A percentile compares a stretch with the other conserved stretches of the same genome.
phyloP scores from a whole-genome alignment of 1,140 invertebrate genomes.

The Drosophila pallidifrons region DNA sequence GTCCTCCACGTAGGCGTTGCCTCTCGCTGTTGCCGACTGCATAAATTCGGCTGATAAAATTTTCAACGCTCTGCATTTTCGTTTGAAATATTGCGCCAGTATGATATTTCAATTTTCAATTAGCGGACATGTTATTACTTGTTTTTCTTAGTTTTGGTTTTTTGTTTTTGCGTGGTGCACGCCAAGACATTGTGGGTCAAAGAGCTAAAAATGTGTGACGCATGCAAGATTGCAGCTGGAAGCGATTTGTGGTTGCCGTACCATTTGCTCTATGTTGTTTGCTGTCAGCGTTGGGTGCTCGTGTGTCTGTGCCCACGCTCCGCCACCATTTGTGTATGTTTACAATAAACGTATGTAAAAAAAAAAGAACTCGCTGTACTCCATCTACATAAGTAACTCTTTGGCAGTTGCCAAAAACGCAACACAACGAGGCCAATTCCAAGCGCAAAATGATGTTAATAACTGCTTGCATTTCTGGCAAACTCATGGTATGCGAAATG shows the following conservation, averaged over 20 bases:
- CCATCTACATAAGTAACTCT: conserved; percentile 18
- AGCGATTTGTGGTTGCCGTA: conserved; percentile 22
- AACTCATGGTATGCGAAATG: conserved; percentile 21
- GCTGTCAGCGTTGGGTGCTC: conserved; percentile 34
- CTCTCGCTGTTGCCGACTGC: conserved; percentile 42
- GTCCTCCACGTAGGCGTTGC: conserved; percentile 50
- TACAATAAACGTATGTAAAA: conserved; percentile 20
- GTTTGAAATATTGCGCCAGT: conserved; percentile 66
- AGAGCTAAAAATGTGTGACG: conserved; percentile 68
- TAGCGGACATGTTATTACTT: conserved; percentile 52
- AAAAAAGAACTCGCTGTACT: conserved; percentile 6
- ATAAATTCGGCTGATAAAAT: conserved; percentile 73
- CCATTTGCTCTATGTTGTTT: conserved; percentile 10
- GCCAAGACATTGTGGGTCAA: conserved; percentile 72
- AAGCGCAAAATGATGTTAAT: conserved; percentile 24
- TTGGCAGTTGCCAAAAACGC: conserved; percentile 18
- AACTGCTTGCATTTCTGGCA: conserved; percentile 47
- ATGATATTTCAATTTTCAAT: conserved; percentile 82
- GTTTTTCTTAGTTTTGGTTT: conserved; percentile 28
- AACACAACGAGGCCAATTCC: conserved; percentile 16
- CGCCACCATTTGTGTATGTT: conserved; percentile 1
- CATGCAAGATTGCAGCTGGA: conserved; percentile 55
- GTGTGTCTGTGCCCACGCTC: conserved; percentile 16
- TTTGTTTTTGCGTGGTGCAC: conserved; percentile 25
- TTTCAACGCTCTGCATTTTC: conserved; percentile 61